Base-by-base conservation (phyloP, 2,113 vertebrate species). In the Colius striatus region DNA sequence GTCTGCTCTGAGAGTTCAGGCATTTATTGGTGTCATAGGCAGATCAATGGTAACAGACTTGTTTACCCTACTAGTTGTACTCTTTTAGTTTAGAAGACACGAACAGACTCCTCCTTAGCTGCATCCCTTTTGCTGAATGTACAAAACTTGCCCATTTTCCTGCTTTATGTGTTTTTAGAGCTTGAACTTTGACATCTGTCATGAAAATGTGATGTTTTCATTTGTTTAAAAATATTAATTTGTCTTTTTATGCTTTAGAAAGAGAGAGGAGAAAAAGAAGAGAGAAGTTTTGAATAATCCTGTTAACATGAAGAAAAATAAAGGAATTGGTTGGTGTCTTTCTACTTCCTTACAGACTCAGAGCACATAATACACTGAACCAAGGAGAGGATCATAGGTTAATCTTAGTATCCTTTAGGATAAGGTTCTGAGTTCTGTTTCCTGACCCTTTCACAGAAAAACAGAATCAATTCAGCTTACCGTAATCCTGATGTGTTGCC, bases 281-380 rank as follows among this genome's bases (percentile, higher is more conserved):
- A 99, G 99, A 94, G 99, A 99, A 62, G 98, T 99, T 63, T 84
- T 99, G 74, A 99, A 98, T 32, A 99, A 99, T 78, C 99, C 99
- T 6, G 99, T 99, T 53, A 99, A 99, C 97, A 99, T 99, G 99
- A 99, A 98, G 98, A 99, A 99, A 99, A 95, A 99, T 99, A 91
- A 99, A 99, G 97, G 98, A 98, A 85, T 92, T 99, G 98, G 99
- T 99, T 96, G 95, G 98, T 96, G 26, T 12, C 27, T 11, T 14
- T 36, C 68, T 63, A 9, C 6, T 51, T 13, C 36, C 60, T 70
- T n/a, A 27, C 43, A 67, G 30, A 47, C 22, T 36, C 14, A 66
- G 18, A 65, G 48, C 70, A 29, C 23, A 41, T 26, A 81, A 85
- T 4, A 11, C n/a, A 5, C 21, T 51, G 55, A 34, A 5, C 18